Evolutionary conservation across 1,140 invertebrate genomes (phyloP), one percentile per base, ranked within the genome.

Genomic region (Mya arenaria): DNA sequence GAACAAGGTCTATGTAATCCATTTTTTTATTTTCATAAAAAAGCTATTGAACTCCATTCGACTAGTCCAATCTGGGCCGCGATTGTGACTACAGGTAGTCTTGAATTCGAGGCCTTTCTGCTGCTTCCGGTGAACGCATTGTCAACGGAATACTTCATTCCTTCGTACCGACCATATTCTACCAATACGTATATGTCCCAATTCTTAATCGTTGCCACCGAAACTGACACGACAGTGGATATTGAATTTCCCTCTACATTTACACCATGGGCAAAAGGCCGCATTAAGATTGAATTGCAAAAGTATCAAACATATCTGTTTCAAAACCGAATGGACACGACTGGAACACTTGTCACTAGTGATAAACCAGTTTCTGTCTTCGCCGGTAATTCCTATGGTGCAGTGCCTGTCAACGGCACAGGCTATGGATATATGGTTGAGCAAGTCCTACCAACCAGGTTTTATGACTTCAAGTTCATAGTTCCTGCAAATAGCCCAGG

Each of bases 301-400:
- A 69, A 69, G 19, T 69, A 69, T 48, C 39, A 69, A 23, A 69
- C 66, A 48, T 69, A 69, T 30, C 23, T 44, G 17, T 69, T n/a
- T 25, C 37, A 44, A 48, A 52, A 44, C 15, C 3, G 10, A 44
- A 23, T 17, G 34, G 66, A 69, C 66, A 37, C 52, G 17, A 52
- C 37, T 1, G 66, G 39, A 28, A 28, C 66, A 8, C 17, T 69
- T 25, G 23, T 69, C 6, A 69, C 66, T 6, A 69, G 66, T 48
- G 66, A 69, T 37, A 69, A 69, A 37, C 39, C 66, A 8, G 66
- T 69, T 13, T 13, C 66, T 3, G 66, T 69, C 25, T 6, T 69
- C 30, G 41, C 66, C 30, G 66, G 66, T 3, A 25, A 37, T 6
- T 48, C 66, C 5, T 52, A 28, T 23, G 66, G 39, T 13, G 5